phyloP scores from a whole-genome alignment of 2,888 invertebrate species.

The Xestia c-nigrum region DNA sequence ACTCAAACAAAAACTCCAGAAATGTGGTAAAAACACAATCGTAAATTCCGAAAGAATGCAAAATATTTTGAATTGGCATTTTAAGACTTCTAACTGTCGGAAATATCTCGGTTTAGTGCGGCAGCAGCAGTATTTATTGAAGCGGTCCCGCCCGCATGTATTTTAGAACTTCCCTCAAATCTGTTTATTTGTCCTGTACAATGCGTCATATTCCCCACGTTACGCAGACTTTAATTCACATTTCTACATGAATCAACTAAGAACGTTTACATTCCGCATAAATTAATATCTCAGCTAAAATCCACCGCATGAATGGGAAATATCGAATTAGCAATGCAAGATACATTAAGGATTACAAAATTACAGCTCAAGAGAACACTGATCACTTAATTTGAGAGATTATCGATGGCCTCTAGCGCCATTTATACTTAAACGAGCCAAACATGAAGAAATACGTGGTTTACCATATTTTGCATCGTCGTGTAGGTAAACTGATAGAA shows the following conservation, averaged over 20 bases:
- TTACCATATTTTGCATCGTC: conserved; percentile 43
- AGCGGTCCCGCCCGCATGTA: conserved; percentile 40
- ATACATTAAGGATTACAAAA: conserved; percentile 56
- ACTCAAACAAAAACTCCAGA: conserved; percentile 63
- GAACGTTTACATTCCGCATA: conserved; percentile 24
- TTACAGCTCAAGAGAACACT: conserved; percentile 44
- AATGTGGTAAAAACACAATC: conserved; percentile 65
- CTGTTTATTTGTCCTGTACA: conserved; percentile 54
- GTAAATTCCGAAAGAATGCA: conserved; percentile 72
- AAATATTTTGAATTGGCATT: conserved; percentile 69
- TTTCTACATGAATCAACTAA: conserved; percentile 41
- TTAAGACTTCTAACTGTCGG: conserved; percentile 56
- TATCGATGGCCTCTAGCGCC: conserved; percentile 47
- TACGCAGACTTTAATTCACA: conserved; percentile 25
- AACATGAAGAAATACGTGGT: conserved; percentile 49
- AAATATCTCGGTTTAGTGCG: conserved; percentile 65
- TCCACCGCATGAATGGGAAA: conserved; percentile 26
- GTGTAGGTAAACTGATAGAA: conserved; percentile 20
- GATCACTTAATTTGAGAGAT: conserved; percentile 62
- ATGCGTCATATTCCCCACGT: conserved; percentile 46
- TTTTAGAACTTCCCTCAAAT: conserved; percentile 53
- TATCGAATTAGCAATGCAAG: conserved; percentile 47
- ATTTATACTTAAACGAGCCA: conserved; percentile 52
- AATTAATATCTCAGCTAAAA: conserved; percentile 20
- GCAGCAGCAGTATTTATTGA: conserved; percentile 59